Conservation (phyloP, 2,888 invertebrate species). For the Noctua janthina region DNA sequence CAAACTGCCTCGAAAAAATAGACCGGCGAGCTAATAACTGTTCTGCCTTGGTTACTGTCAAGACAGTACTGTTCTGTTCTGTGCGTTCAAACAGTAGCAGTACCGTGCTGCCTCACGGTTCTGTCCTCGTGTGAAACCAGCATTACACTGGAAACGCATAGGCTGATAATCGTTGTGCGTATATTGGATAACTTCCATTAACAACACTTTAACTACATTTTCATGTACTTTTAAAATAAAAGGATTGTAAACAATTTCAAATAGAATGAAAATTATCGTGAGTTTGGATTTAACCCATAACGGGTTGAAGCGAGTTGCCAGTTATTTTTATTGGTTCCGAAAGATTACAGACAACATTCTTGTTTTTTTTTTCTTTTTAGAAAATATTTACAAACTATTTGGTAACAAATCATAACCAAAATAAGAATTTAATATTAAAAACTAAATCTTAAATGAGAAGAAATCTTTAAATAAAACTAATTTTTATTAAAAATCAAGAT, state of each 20-base stretch:
- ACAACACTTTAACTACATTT: not conserved
- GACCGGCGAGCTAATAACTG: too few relatives aligned
- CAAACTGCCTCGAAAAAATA: too few relatives aligned
- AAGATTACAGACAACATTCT: not conserved
- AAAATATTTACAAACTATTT: constrained; percentile 71
- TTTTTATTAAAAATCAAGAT: constrained; percentile 60
- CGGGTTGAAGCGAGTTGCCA: not conserved
- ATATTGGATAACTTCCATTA: not conserved
- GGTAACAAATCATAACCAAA: constrained; percentile 70
- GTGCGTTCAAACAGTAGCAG: too few relatives aligned
- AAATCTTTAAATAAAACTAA: constrained; percentile 53
- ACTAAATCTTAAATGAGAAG: constrained; percentile 56
- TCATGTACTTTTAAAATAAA: not conserved
- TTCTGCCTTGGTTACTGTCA: too few relatives aligned
- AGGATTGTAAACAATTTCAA: constrained; percentile 3
- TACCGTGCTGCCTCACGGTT: too few relatives aligned
- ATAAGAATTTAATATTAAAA: constrained; percentile 50
- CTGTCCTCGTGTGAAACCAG: too few relatives aligned
- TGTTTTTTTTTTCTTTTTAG: constrained; percentile 39
- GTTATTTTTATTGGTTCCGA: constrained; percentile 12
- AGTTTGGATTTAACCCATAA: not conserved
- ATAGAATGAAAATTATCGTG: not conserved
- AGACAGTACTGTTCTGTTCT: too few relatives aligned
- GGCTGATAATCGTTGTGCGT: not conserved
- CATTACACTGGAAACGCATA: not conserved